Percentiles rank a stretch among this genome's conserved stretches.
Conservation (phyloP, 1,140 invertebrate species). For the Drosophila saltans region DNA sequence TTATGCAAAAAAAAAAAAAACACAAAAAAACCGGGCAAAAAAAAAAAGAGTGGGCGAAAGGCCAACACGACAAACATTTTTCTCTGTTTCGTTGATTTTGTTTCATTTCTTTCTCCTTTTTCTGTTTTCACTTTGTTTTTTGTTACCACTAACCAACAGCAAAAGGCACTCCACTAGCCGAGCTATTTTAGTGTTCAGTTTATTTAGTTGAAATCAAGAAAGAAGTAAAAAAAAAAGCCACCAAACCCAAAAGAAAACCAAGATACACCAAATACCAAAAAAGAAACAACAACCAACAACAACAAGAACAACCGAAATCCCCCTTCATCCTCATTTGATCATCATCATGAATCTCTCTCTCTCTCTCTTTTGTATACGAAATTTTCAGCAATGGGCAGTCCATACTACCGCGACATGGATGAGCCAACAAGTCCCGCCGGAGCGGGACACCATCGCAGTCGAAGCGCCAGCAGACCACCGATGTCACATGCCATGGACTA, state of each 20-base stretch:
- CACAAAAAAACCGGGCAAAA: not conserved
- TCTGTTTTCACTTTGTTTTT: slow-evolving; percentile 26
- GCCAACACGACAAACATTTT: slow-evolving; percentile 67
- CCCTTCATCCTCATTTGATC: slow-evolving; percentile 84
- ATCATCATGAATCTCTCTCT: slow-evolving; percentile 84
- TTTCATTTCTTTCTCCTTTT: slow-evolving; percentile 30
- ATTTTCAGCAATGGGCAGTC: slow-evolving; percentile 85
- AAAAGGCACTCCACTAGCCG: slow-evolving; percentile 10
- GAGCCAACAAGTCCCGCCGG: slow-evolving; percentile 89
- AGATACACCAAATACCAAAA: slow-evolving; percentile 35
- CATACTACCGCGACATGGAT: slow-evolving; percentile 89
- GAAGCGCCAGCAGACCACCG: slow-evolving; percentile 85
- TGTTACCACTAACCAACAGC: slow-evolving; percentile 34
- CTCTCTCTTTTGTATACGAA: slow-evolving; percentile 61
- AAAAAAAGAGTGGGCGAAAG: not conserved
- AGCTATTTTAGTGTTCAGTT: slow-evolving; percentile 20
- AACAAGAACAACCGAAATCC: slow-evolving; percentile 34
- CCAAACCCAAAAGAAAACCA: slow-evolving; percentile 35
- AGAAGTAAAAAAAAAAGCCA: not conserved
- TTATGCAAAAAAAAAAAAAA: slow-evolving; percentile 19
- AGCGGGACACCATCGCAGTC: slow-evolving; percentile 87
- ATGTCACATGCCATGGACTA: slow-evolving; percentile 84
- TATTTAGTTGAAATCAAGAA: slow-evolving; percentile 16
- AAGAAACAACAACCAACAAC: slow-evolving; percentile 21
- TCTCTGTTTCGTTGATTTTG: slow-evolving; percentile 35